Evolutionary conservation across 2,888 invertebrate genomes (phyloP), one percentile per base, ranked within the genome.

Genomic region (Acronicta leporina): DNA sequence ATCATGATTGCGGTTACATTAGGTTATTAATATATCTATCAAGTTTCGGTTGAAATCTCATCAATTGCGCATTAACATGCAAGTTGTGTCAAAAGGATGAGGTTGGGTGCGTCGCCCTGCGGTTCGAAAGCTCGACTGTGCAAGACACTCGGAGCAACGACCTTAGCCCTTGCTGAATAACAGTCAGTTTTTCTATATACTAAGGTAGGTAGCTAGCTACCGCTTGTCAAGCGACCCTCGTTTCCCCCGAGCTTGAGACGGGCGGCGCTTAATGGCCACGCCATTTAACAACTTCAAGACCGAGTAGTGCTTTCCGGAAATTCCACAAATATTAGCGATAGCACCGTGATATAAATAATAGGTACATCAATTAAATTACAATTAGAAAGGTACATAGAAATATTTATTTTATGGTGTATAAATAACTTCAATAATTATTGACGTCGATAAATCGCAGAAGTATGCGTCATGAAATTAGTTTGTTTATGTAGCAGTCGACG

Each of bases 121-220:
- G 80, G 83, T 84, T 87, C 85, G 84, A 84, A 84, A 85, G 81
- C 88, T 85, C 79, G 83, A 80, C 84, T 79, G 78, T 77, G 77
- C 71, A 68, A 83, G 82, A 78, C 85, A 83, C 82, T 80, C 84
- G 87, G 94, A 88, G 83, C 94, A 92, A 88, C 86, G 92, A 93
- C 93, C 91, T 83, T 81, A 86, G 89, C 89, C 91, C 90, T 90
- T 89, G 81, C 84, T 86, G 87, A 85, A 87, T 88, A 88, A 84
- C 84, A 81, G 77, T 78, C 80, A 75, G 80, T 82, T 87, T 89
- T 86, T 88, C 66, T 76, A 64, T 62, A 65, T 58, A 69, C 11
- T n/a, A n/a, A 20, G 20, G 20, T 30, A 50, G 57, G 20, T 46
- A 65, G 30, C 70, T 60, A 67, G 65, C 66, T 73, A 73, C 66